These are phyloP conservation scores for Gila robusta DNA, from an alignment of 2,797 vertebrate genomes.

Conservation along the genomic window DNA sequence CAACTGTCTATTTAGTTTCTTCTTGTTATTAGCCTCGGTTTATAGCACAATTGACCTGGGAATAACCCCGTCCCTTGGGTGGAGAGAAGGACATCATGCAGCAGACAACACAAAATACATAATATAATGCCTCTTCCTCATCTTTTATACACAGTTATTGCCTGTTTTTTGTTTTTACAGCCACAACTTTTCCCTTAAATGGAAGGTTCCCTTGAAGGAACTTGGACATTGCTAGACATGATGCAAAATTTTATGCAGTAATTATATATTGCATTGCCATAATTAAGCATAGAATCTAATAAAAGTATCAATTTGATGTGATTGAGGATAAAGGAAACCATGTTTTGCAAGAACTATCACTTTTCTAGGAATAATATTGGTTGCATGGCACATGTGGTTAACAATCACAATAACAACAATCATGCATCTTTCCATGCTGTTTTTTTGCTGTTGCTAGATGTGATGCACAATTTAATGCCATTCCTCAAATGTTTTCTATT, in stretches of 20 bases:
- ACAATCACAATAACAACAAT: neutral
- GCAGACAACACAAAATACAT: slow-evolving; percentile 20
- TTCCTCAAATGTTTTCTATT: neutral
- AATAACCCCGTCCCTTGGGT: slow-evolving; percentile 44
- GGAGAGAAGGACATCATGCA: slow-evolving; percentile 21
- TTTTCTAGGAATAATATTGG: neutral
- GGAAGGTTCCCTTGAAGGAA: neutral
- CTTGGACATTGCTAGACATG: neutral
- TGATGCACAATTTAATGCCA: neutral
- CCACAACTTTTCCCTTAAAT: neutral
- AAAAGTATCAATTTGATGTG: neutral
- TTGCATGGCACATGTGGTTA: neutral
- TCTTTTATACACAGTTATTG: neutral
- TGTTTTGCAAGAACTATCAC: slow-evolving; percentile 1
- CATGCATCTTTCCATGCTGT: neutral
- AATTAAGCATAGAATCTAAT: neutral
- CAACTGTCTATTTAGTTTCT: slow-evolving; percentile 29
- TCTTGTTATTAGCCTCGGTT: slow-evolving; percentile 40
- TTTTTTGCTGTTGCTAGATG: neutral
- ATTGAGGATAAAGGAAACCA: neutral
- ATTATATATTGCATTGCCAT: neutral
- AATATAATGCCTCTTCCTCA: neutral
- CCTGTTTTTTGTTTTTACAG: neutral
- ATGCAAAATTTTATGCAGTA: neutral
- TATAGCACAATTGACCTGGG: slow-evolving; percentile 46